Conservation (phyloP, 2,888 invertebrate genomes). For the Epinotia nisella region DNA sequence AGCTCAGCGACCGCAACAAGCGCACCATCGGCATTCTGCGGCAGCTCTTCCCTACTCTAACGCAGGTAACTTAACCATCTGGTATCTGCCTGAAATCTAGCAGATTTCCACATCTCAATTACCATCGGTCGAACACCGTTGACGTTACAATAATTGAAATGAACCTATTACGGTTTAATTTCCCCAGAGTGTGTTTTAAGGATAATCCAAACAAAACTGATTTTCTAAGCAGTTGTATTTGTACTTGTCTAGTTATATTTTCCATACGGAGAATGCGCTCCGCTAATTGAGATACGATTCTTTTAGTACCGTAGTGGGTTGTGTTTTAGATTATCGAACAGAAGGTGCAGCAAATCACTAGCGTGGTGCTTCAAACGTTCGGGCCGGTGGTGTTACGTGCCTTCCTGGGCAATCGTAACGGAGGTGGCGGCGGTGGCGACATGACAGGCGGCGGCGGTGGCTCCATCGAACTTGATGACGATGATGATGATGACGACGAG, state of each 20-base stretch:
- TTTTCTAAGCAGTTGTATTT: background rate
- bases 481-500: conserved; percentile 86
- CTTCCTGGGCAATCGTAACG: conserved; percentile 81
- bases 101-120: no score
- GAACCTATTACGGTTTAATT: background rate
- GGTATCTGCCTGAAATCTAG: background rate
- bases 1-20: conserved; percentile 89
- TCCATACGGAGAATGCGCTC: conserved; percentile 22
- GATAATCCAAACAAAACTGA: background rate
- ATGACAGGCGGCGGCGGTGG: conserved; percentile 73
- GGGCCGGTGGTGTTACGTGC: conserved; percentile 89
- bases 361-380: conserved; percentile 89
- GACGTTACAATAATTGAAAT: no score
- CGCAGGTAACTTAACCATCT: conserved; percentile 85
- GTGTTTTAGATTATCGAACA: conserved; percentile 89
- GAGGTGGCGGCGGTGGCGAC: conserved; percentile 71
- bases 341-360: conserved; percentile 90
- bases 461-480: conserved; percentile 82
- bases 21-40: conserved; percentile 91
- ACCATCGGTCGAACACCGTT: no score
- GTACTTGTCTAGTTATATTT: conserved; percentile 13
- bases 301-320: conserved; percentile 64
- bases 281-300: background rate
- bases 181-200: background rate
- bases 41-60: conserved; percentile 89